Conservation (phyloP, 2,113 vertebrate species). For the Alethe diademata region DNA sequence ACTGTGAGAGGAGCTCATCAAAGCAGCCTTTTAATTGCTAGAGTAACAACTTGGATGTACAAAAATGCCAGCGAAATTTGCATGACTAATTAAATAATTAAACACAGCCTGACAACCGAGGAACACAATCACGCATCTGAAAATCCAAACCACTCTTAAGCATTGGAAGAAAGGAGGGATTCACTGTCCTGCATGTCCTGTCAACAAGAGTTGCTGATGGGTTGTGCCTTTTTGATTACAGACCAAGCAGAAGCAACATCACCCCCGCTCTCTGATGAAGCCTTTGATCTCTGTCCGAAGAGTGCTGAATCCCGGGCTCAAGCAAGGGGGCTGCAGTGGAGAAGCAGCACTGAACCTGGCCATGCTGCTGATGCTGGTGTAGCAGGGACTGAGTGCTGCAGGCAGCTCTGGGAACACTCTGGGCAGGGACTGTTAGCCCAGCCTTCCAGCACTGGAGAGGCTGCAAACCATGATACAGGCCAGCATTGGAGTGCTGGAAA, state of each 20-base stretch:
- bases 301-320: not conserved
- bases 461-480: not conserved
- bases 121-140: not conserved
- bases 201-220: not conserved
- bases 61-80: not conserved
- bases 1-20: not conserved
- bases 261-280: not conserved
- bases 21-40: conserved; percentile 23
- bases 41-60: not conserved
- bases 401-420: not conserved
- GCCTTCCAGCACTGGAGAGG: accelerated
- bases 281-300: not conserved
- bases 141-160: not conserved
- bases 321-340: accelerated
- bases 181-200: not conserved
- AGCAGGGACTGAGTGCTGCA: not conserved
- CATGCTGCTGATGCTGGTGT: not conserved
- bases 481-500: not conserved
- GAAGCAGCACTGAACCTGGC: not conserved
- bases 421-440: not conserved
- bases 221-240: not conserved
- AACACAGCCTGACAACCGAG: not conserved
- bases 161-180: not conserved
- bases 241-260: not conserved
- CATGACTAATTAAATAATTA: conserved; percentile 58